Evolutionary conservation across 2,797 vertebrate species (phyloP), one percentile per base, ranked within the genome.

Genomic region (Microctenopoma lineatum): DNA sequence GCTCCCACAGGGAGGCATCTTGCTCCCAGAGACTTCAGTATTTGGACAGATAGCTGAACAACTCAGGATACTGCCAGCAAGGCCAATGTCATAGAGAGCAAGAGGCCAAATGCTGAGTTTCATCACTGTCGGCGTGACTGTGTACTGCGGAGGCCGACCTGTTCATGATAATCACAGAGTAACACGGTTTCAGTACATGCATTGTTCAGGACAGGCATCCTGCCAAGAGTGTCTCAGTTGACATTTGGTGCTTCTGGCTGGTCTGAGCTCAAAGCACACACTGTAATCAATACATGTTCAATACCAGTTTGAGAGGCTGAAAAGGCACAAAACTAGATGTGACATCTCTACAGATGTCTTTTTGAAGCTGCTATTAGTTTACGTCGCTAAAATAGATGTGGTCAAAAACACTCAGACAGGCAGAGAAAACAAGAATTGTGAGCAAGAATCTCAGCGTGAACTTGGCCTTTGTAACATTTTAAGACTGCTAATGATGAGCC

Each of bases 101-200:
- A 83, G 62, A 83, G 77, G 73, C 81, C 39, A 52, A 88, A 72
- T 63, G 77, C 67, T 52, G 65, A 63, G 64, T 79, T 86, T 86
- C 87, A 92, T 92, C 88, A 83, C 76, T 80, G 79, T 56, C 44
- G 64, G 59, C 48, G 45, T 81, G 81, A 46, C 77, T 41, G 16
- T 42, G 68, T 48, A 0, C 14, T 41, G 47, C 10, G 68, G 41
- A 54, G 44, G 45, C 55, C 5, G 4, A 77, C 86, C 79, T 42
- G 65, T 36, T 69, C 1, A 12, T 66, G 18, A 45, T 53, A 27
- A 63, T 77, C 44, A 65, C 14, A 61, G 25, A 60, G 70, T 66
- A 90, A 79, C 51, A 58, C 5, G 4, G 79, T 75, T 63, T 80
- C 52, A 75, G 70, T 52, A 50, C 45, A 39, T 32, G 38, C 41